phyloP scores from a whole-genome alignment of 1,140 invertebrate genomes.

The Spodoptera litura region DNA sequence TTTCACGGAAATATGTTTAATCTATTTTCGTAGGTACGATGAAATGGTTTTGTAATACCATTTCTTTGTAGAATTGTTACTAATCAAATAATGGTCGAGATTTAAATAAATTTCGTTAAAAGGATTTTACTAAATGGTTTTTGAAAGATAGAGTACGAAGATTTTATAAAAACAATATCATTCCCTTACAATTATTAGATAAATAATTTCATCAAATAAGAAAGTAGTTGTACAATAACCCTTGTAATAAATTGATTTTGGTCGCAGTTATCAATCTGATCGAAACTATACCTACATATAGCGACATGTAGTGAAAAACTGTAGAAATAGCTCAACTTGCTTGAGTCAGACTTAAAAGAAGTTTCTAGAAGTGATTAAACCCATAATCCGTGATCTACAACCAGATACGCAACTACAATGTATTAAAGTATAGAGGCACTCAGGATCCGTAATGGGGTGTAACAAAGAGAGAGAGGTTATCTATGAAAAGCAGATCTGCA shows the following conservation, averaged over 20 bases:
- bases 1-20: conserved; percentile 6
- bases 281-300: no score
- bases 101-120: not conserved
- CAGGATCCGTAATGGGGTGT: conserved; percentile 57
- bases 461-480: conserved; percentile 58
- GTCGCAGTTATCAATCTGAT: no score
- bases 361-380: no score
- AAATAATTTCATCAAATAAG: no score
- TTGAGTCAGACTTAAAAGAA: no score
- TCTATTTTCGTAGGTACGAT: conserved; percentile 8
- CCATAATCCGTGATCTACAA: not conserved
- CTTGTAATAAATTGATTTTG: no score
- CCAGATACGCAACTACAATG: not conserved
- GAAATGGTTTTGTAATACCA: not conserved
- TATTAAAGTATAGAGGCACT: no score
- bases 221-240: no score
- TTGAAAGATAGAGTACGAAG: not conserved
- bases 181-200: no score
- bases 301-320: no score
- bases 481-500: conserved; percentile 62
- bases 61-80: conserved; percentile 23
- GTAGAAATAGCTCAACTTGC: no score
- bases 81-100: conserved; percentile 7
- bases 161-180: no score
- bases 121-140: not conserved